A percentile compares a stretch with the other conserved stretches of the same genome.
Evolutionary conservation across 2,888 invertebrate species (phyloP).

Genomic region (Acrocyrtus sp.): DNA sequence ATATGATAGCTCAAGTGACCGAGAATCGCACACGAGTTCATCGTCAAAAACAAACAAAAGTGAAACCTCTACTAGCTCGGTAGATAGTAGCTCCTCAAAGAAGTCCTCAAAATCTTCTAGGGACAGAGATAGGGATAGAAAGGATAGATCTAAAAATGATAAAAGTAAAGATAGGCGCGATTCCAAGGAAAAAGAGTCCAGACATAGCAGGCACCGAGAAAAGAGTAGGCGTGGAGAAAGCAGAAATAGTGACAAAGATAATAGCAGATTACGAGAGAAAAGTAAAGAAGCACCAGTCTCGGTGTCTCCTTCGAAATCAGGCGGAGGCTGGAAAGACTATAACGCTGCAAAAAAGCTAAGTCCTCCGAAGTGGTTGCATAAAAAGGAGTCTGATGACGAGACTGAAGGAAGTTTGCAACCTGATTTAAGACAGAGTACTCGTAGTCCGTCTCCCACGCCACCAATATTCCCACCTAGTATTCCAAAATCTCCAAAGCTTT

Average conservation of each 20-base stretch:
- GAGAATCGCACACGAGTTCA: constrained; percentile 16
- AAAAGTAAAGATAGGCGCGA: constrained; percentile 35
- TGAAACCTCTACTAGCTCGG: constrained; percentile 30
- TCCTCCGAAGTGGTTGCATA: constrained; percentile 1
- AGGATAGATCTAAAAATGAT: constrained; percentile 32
- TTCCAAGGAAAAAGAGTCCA: constrained; percentile 35
- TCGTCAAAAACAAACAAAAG: constrained; percentile 15
- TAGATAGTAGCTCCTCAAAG: constrained; percentile 37
- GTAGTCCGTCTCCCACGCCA: neutral
- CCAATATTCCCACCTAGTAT: neutral
- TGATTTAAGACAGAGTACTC: neutral
- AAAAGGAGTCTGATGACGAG: constrained; percentile 26
- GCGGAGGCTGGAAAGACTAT: constrained; percentile 32
- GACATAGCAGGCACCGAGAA: constrained; percentile 33
- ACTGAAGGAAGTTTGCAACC: constrained; percentile 8
- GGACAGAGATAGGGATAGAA: constrained; percentile 33
- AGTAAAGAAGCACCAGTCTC: constrained; percentile 5
- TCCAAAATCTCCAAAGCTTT: no score
- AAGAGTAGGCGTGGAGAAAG: constrained; percentile 24
- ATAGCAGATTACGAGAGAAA: constrained; percentile 5
- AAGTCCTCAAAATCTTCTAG: constrained; percentile 29
- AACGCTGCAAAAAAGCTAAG: constrained; percentile 31
- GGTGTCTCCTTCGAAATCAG: neutral
- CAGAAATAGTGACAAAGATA: constrained; percentile 29
- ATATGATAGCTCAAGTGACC: constrained; percentile 23